phyloP scores from a whole-genome alignment of 2,113 vertebrate species.

The Nansenia antarctica region DNA sequence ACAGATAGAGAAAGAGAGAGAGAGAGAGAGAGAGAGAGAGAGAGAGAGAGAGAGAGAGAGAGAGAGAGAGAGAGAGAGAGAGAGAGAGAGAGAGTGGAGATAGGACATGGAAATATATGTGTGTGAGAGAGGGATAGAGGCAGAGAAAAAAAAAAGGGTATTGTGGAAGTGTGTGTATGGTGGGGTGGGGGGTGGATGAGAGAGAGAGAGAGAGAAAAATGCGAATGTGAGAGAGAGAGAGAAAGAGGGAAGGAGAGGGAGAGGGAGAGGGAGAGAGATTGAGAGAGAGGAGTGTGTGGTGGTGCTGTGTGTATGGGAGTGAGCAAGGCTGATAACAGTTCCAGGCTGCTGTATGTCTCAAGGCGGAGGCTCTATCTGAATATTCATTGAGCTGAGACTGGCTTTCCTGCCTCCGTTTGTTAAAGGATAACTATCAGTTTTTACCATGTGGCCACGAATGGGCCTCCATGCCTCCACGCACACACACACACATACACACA shows the following conservation, averaged over 20 bases:
- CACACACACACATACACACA: not conserved
- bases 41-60: not conserved
- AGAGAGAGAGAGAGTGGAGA: too few relatives aligned
- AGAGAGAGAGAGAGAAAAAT: slow-evolving; percentile 2
- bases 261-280: slow-evolving; percentile 7
- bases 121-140: not conserved
- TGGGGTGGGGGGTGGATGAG: not conserved
- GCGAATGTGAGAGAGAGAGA: slow-evolving; percentile 1
- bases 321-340: slow-evolving; percentile 60
- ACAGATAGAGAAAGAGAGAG: not conserved
- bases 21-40: not conserved
- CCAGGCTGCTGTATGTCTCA: slow-evolving; percentile 55
- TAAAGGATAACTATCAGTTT: slow-evolving; percentile 63
- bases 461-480: slow-evolving; percentile 28
- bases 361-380: slow-evolving; percentile 56
- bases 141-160: too few relatives aligned
- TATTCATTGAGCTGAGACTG: slow-evolving; percentile 67
- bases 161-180: not conserved
- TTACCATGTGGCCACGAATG: slow-evolving; percentile 60
- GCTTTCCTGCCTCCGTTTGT: slow-evolving; percentile 54
- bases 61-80: not conserved
- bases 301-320: not conserved
- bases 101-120: too few relatives aligned
- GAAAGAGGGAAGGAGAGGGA: not conserved
- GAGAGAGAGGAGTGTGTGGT: slow-evolving; percentile 3